Evolutionary conservation across 1,140 invertebrate species (phyloP), one percentile per base, ranked within the genome.

Genomic region (Cotesia chilonis): DNA sequence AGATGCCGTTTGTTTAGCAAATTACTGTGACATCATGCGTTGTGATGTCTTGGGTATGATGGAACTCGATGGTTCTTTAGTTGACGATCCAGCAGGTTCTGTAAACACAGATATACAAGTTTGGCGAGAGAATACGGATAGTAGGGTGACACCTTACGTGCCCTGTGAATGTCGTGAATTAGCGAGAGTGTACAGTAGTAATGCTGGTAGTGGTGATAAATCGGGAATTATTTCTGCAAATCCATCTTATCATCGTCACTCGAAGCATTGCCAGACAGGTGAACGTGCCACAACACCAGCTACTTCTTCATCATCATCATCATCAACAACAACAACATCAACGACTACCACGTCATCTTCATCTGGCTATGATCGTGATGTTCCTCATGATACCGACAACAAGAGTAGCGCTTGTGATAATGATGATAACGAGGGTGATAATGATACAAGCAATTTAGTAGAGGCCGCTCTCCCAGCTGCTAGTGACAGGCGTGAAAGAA

Each of bases 1-100:
- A 86, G 94, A 96, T 82, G 92, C 94, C 63, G 92, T 97, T 76
- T 98, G 96, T 83, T 88, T 97, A 74, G 94, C 95, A 55, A 95
- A 97, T 82, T 97, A 94, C 83, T 98, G 96, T 89, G 96, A 98
- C 86, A 94, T 98, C 75, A 96, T 97, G 92, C 90, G 96, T 73
- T 98, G 96, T 86, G 94, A 97, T 81, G 94, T 98, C 12, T 87
- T 96, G 69, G 88, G 91, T 69, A 92, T 91, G 65, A 91, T 93
- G 79, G 92, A 94, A 76, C 87, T 89, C 38, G 87, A 88, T 69
- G 89, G 89, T 41, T 87, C 90, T 63, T 86, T 87, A 76, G 86
- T 89, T 64, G 89, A 89, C 69, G 87, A 89, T 75, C 82, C 85
- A 71, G 77, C 70, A 64, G 87, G 84, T 63, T 87, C 90, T 12